Percentiles rank a stretch among this genome's conserved stretches.
These are phyloP conservation scores for Lasaia peninsularis DNA, from an alignment of 1,140 invertebrate species.

Conservation along the genomic window DNA sequence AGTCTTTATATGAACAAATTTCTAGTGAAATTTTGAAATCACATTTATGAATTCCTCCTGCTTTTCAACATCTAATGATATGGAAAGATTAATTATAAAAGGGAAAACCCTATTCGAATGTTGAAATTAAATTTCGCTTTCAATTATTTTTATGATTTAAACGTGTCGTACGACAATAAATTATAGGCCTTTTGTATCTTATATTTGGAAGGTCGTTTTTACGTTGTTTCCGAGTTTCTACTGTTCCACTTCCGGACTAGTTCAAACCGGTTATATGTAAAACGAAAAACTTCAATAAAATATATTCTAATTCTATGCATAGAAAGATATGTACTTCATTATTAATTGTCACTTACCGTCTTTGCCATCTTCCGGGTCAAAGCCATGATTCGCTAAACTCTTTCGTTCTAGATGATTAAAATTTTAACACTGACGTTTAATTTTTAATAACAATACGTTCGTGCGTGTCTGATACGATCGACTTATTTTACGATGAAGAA, in stretches of 20 bases:
- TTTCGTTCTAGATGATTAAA: background rate
- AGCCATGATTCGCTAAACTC: slow-evolving; percentile 35
- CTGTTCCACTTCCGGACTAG: slow-evolving; percentile 51
- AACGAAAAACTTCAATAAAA: background rate
- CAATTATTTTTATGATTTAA: slow-evolving; percentile 1
- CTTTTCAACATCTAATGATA: too few species aligned
- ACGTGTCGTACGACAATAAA: background rate
- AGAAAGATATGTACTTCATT: slow-evolving; percentile 1
- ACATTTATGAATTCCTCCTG: too few species aligned
- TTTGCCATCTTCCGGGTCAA: slow-evolving; percentile 48
- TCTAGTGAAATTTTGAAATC: too few species aligned
- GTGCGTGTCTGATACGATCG: background rate
- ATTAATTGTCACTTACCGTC: slow-evolving; percentile 32
- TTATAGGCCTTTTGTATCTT: background rate
- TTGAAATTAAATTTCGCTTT: background rate
- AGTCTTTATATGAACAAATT: too few species aligned
- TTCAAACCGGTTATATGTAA: slow-evolving; percentile 35
- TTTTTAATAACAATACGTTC: slow-evolving; percentile 7
- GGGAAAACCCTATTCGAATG: background rate
- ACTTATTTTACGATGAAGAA: background rate
- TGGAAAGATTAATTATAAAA: background rate
- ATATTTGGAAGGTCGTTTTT: slow-evolving; percentile 52
- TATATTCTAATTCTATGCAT: too few species aligned
- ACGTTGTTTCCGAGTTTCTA: slow-evolving; percentile 47
- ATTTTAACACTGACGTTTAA: slow-evolving; percentile 11